Conservation (phyloP, 2,797 vertebrate genomes). For the Caiman crocodilus region DNA sequence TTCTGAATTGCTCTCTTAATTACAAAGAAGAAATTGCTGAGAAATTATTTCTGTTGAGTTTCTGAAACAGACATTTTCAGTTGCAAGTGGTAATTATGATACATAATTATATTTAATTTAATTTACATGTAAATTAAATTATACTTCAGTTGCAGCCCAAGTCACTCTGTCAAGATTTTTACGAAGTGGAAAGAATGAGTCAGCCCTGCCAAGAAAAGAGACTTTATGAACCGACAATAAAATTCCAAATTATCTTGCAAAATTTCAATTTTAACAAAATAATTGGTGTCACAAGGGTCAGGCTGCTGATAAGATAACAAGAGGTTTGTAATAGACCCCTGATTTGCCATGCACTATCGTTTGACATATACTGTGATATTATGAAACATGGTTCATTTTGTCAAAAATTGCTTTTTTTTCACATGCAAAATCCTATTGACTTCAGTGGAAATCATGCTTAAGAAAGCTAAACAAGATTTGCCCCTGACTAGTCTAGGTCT, state of each 20-base stretch:
- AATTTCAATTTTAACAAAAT: slow-evolving; percentile 58
- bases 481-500: not conserved
- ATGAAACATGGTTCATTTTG: not conserved
- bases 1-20: not conserved
- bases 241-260: slow-evolving; percentile 65
- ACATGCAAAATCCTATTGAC: not conserved
- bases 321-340: not conserved
- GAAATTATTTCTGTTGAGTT: slow-evolving; percentile 41
- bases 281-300: slow-evolving; percentile 45
- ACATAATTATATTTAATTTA: slow-evolving; percentile 65
- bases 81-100: slow-evolving; percentile 64
- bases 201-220: slow-evolving; percentile 41
- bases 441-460: not conserved
- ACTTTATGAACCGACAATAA: slow-evolving; percentile 27
- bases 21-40: slow-evolving; percentile 43
- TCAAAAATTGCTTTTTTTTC: not conserved
- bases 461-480: not conserved
- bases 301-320: slow-evolving; percentile 14
- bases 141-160: slow-evolving; percentile 49
- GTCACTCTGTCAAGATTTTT: slow-evolving; percentile 44
- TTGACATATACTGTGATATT: not conserved
- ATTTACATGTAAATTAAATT: slow-evolving; percentile 75
- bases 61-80: slow-evolving; percentile 54
- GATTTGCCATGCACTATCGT: not conserved
- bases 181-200: slow-evolving; percentile 44